Percentiles rank a stretch among this genome's conserved stretches.
Evolutionary conservation across 92 coral and sea anemone genomes (phyloP).

Genomic region (Phymanthus crucifer): DNA sequence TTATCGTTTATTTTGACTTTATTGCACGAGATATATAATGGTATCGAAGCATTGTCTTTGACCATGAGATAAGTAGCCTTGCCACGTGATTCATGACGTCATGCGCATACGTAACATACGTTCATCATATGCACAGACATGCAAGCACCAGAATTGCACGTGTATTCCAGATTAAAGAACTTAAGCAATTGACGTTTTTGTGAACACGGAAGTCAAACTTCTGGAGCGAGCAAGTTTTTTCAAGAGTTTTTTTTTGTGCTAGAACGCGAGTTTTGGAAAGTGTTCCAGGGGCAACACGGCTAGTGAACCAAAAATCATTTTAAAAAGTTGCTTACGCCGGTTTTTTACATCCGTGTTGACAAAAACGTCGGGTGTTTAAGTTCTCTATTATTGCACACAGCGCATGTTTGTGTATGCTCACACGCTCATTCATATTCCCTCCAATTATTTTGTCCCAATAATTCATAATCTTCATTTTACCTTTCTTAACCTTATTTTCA

Average conservation of each 20-base stretch:
- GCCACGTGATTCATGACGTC: constrained; percentile 26
- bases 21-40: constrained; percentile 36
- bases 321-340: no score
- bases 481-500: constrained; percentile 3
- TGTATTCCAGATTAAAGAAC: neutral
- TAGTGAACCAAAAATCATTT: no score
- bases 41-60: constrained; percentile 36
- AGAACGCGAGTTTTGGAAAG: no score
- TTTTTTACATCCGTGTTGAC: no score
- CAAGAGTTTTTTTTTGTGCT: no score
- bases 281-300: no score
- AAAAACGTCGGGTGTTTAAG: no score
- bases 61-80: constrained; percentile 26
- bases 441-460: neutral
- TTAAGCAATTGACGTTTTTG: no score
- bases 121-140: constrained; percentile 10
- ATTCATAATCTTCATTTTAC: neutral
- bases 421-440: constrained; percentile 20
- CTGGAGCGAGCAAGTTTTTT: no score
- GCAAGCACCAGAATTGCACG: constrained; percentile 13
- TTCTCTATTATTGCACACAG: constrained; percentile 5
- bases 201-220: no score
- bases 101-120: constrained; percentile 16
- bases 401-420: constrained; percentile 18
- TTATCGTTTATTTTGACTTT: constrained; percentile 42